A percentile compares a stretch with the other conserved stretches of the same genome.
phyloP scores from a whole-genome alignment of 2,888 invertebrate species.

The Sylvicola fuscatus region DNA sequence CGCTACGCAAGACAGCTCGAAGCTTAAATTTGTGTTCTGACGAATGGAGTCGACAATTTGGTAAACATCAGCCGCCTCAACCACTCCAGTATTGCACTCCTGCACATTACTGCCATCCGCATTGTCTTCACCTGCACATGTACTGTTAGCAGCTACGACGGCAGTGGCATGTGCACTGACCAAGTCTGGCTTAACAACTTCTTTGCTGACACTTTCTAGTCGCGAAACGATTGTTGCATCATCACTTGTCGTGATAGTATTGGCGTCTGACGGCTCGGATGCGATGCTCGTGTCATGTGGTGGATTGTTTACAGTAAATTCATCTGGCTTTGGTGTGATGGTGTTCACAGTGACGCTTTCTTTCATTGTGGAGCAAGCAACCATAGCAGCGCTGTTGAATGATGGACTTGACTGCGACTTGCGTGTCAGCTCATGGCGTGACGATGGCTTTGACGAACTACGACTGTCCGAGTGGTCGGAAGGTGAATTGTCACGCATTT shows the following conservation, averaged over 20 bases:
- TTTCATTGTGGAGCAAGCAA: not conserved
- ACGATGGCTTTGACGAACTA: no score
- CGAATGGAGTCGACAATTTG: conserved; percentile 62
- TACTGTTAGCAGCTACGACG: conserved; percentile 7
- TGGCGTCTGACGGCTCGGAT: conserved; percentile 24
- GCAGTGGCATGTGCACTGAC: not conserved
- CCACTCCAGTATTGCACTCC: no score
- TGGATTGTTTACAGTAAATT: conserved; percentile 10
- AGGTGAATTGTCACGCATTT: no score
- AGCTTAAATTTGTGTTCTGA: conserved; percentile 65
- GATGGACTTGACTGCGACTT: conserved; percentile 13
- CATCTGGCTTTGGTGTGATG: conserved; percentile 12
- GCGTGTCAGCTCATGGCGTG: no score
- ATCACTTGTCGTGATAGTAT: conserved; percentile 24
- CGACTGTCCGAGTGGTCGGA: no score
- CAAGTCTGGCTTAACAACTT: conserved; percentile 6
- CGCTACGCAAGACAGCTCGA: conserved; percentile 69
- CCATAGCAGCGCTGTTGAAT: not conserved
- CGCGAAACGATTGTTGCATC: conserved; percentile 19
- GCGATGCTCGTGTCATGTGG: conserved; percentile 23
- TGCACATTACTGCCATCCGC: not conserved
- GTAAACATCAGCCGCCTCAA: conserved; percentile 27
- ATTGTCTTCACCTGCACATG: not conserved
- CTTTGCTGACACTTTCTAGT: conserved; percentile 13
- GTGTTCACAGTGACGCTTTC: not conserved